Conservation (phyloP, 2,797 vertebrate species). For the Calcarius lapponicus region DNA sequence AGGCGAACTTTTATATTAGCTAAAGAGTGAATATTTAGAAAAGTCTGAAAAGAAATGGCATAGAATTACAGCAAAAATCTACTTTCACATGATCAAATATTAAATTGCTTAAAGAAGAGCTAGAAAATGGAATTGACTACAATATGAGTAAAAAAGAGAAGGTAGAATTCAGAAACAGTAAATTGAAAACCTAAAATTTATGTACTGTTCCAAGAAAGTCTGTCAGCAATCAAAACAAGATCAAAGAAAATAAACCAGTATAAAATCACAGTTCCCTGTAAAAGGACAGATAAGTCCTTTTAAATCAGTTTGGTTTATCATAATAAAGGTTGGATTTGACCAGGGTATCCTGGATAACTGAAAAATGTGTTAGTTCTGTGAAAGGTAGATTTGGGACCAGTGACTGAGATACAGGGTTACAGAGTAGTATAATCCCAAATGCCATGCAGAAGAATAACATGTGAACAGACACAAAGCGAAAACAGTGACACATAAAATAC, state of each 20-base stretch:
- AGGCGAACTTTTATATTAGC: neutral
- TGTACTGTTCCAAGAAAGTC: neutral
- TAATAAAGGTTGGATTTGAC: neutral
- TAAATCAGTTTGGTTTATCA: neutral
- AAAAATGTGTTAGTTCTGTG: neutral
- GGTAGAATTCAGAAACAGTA: neutral
- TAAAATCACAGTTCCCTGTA: neutral
- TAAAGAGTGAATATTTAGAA: neutral
- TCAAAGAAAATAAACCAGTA: neutral
- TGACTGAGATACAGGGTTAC: neutral
- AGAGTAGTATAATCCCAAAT: neutral
- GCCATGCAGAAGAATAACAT: neutral
- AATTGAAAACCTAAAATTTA: neutral
- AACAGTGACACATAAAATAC: neutral
- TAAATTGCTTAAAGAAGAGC: neutral
- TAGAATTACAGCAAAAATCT: constrained; percentile 7
- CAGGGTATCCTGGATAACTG: neutral
- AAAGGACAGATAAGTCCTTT: neutral
- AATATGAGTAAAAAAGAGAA: neutral
- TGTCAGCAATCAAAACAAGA: neutral
- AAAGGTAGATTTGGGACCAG: neutral
- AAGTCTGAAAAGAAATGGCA: neutral
- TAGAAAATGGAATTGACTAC: neutral
- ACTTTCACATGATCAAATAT: constrained; percentile 12
- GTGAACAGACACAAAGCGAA: neutral